Percentiles rank a stretch among this genome's conserved stretches.
These are phyloP conservation scores for Drosophila elegans DNA, from an alignment of 1,140 invertebrate species.

Conservation along the genomic window DNA sequence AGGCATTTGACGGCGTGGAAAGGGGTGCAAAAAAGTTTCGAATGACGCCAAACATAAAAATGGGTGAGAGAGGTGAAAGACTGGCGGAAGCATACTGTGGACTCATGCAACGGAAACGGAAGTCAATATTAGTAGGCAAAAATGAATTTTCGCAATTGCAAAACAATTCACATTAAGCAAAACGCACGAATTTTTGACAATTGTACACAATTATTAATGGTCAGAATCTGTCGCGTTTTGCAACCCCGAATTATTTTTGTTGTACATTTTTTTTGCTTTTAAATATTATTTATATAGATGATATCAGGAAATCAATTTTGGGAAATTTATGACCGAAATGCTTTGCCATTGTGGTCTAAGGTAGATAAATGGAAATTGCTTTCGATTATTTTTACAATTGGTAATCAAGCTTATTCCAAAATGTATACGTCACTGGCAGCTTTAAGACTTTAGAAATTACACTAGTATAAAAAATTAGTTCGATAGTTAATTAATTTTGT, in stretches of 20 bases:
- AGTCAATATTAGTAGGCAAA: conserved; percentile 79
- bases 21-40: not conserved
- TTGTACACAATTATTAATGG: conserved; percentile 71
- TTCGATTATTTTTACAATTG: conserved; percentile 31
- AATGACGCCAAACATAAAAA: conserved; percentile 54
- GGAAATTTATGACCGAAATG: conserved; percentile 59
- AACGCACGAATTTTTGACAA: conserved; percentile 54
- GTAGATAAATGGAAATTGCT: conserved; percentile 39
- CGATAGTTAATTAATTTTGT: no score
- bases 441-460: not conserved
- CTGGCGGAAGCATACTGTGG: conserved; percentile 68
- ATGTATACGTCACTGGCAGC: not conserved
- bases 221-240: conserved; percentile 51
- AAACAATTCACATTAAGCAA: conserved; percentile 66
- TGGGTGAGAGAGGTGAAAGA: conserved; percentile 31
- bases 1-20: conserved; percentile 15
- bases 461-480: no score
- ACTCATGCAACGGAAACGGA: conserved; percentile 66
- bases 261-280: conserved; percentile 24
- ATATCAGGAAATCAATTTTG: conserved; percentile 74
- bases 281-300: conserved; percentile 58
- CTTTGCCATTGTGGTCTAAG: conserved; percentile 20
- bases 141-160: conserved; percentile 61
- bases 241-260: conserved; percentile 22
- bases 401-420: not conserved